phyloP scores from a whole-genome alignment of 2,888 invertebrate genomes.

The Punctoribates punctum region DNA sequence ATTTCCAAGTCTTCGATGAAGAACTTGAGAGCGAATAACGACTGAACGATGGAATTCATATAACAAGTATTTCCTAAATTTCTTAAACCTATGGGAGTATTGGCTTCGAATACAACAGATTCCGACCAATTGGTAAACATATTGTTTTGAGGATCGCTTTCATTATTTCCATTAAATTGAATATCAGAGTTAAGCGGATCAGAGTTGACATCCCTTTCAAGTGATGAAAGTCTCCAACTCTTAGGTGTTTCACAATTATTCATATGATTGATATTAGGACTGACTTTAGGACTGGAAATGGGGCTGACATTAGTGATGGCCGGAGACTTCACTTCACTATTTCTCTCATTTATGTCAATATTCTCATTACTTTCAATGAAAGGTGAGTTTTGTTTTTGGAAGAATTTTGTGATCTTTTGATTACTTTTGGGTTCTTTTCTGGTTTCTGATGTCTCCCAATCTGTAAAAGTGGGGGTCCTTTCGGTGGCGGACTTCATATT shows the following conservation, averaged over 20 bases:
- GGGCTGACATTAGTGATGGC: neutral
- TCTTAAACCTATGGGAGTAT: conserved; percentile 9
- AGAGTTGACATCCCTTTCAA: no score
- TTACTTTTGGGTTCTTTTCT: neutral
- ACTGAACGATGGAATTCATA: conserved; percentile 38
- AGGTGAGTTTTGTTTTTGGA: neutral
- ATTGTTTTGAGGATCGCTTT: no score
- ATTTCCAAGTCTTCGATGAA: conserved; percentile 22
- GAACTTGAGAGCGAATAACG: conserved; percentile 13
- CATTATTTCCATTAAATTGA: no score
- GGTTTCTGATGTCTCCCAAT: neutral
- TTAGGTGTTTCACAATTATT: neutral
- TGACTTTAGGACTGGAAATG: no score
- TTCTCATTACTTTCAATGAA: neutral
- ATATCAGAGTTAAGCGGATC: no score
- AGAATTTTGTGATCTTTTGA: neutral
- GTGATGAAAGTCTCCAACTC: neutral
- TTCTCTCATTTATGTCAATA: neutral
- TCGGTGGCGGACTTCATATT: neutral
- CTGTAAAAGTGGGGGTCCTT: neutral
- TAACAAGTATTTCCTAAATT: conserved; percentile 41
- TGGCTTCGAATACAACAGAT: no score
- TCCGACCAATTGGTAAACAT: no score
- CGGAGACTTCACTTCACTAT: neutral
- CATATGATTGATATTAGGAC: neutral